These are phyloP conservation scores for Scotopteryx bipunctaria DNA, from an alignment of 2,888 invertebrate species.

Conservation along the genomic window DNA sequence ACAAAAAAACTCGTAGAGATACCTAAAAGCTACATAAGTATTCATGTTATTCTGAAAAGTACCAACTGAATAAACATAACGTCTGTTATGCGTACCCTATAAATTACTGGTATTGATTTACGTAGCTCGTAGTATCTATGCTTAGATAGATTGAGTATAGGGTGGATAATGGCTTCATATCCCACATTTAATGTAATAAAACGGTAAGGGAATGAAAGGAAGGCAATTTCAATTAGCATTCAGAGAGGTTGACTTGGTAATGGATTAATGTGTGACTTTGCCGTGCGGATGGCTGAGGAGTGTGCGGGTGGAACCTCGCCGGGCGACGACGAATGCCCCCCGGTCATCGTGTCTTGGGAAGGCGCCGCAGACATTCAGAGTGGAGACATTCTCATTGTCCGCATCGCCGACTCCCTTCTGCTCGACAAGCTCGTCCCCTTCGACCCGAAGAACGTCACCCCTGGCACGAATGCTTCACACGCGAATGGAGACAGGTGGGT, in stretches of 20 bases:
- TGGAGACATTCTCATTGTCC: slow-evolving; percentile 88
- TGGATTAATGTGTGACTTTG: slow-evolving; percentile 62
- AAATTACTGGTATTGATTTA: slow-evolving; percentile 1
- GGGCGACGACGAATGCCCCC: slow-evolving; percentile 78
- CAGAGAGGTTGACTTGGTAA: slow-evolving; percentile 50
- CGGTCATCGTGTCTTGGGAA: slow-evolving; percentile 86
- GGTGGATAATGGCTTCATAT: slow-evolving; percentile 28
- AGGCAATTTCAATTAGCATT: slow-evolving; percentile 48
- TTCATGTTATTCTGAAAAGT: slow-evolving; percentile 5
- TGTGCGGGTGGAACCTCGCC: slow-evolving; percentile 52
- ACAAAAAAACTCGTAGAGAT: too few species aligned
- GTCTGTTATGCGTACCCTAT: neutral
- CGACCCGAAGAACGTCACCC: slow-evolving; percentile 55
- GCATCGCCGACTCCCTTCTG: slow-evolving; percentile 86
- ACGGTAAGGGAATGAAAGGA: slow-evolving; percentile 31
- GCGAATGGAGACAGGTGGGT: slow-evolving; percentile 62
- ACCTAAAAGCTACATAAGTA: too few species aligned
- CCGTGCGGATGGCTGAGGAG: slow-evolving; percentile 72
- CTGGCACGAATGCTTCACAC: slow-evolving; percentile 54
- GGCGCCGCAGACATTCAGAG: slow-evolving; percentile 87
- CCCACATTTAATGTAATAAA: slow-evolving; percentile 27
- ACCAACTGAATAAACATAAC: slow-evolving; percentile 3
- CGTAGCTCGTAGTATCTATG: neutral
- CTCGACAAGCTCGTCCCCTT: slow-evolving; percentile 59
- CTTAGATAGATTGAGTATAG: neutral